Base-by-base conservation (phyloP, 2,797 vertebrate species). In the Alcedo atthis region DNA sequence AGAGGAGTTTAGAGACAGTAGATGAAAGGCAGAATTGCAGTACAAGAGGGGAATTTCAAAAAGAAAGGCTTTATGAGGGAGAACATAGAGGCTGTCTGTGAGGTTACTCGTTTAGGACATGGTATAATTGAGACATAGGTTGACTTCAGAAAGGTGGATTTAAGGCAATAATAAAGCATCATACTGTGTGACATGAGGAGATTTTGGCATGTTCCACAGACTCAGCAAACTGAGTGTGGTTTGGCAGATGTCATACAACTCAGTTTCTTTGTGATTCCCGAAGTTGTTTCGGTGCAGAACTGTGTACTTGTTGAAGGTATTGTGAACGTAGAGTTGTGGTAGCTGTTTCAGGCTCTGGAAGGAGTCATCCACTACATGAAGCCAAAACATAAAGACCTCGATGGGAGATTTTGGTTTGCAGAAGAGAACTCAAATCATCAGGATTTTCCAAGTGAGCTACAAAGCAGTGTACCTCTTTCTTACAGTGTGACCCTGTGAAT, bases 251-350 rank as follows among this genome's bases (percentile, higher is more conserved):
- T 58, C 5, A 1, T 28, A 26, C 4, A 6, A 8, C 24, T 48
- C 15, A 1, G 0, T 1, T 12, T 43, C 46, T n/a, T n/a, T 12
- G 26, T 35, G 10, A n/a, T 53, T 42, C 37, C 48, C 49, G 16
- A 22, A 21, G 20, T 7, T 40, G 22, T 42, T 35, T 24, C 26
- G 25, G 18, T 37, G 61, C 25, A 55, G 54, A 49, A 71, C 40
- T 59, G 35, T 26, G 21, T 35, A 5, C 30, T 53, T 10, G 8
- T 24, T 54, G 17, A 16, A 54, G 35, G n/a, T 7, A 1, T 0
- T 3, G 53, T 32, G 32, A 28, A 37, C 5, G 5, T 13, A 53
- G 33, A 40, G 32, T 20, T 32, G 55, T 26, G 21, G 40, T 64
- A n/a, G 30, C 33, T 59, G 18, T 35, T 68, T 32, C 19, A 35